Percentiles rank a stretch among this genome's conserved stretches.
Conservation (phyloP, 1,140 invertebrate species). For the Neodiprion lecontei region DNA sequence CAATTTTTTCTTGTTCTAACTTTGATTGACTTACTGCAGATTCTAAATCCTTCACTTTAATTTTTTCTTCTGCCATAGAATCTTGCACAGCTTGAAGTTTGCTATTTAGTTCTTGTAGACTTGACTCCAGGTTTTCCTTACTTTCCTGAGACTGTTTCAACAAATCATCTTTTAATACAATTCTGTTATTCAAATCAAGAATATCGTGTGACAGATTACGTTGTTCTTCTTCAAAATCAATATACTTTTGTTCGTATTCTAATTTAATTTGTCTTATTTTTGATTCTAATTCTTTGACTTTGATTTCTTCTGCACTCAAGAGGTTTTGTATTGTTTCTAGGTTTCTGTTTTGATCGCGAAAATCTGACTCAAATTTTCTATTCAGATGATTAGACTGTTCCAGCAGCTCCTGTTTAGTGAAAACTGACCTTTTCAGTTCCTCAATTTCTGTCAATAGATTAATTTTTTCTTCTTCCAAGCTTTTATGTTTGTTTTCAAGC, state of each 20-base stretch:
- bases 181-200: neutral
- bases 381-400: slow-evolving; percentile 28
- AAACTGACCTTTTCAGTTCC: slow-evolving; percentile 21
- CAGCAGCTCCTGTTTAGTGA: slow-evolving; percentile 28
- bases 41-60: neutral
- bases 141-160: neutral
- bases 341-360: slow-evolving; percentile 22
- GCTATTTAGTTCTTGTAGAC: neutral
- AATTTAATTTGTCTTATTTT: too few relatives aligned
- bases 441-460: slow-evolving; percentile 22
- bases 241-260: neutral
- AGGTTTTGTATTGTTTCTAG: slow-evolving; percentile 23
- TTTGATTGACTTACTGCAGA: neutral
- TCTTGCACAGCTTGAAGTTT: neutral
- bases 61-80: neutral
- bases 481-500: slow-evolving; percentile 8
- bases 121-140: neutral
- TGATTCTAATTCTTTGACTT: slow-evolving; percentile 23
- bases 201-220: neutral
- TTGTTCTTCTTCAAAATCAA: neutral
- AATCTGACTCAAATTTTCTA: slow-evolving; percentile 24
- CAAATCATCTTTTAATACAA: neutral
- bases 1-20: neutral
- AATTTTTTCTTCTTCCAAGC: slow-evolving; percentile 23
- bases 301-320: slow-evolving; percentile 21